A percentile compares a stretch with the other conserved stretches of the same genome.
These are phyloP conservation scores for Upupa epops DNA, from an alignment of 2,113 vertebrate species.

Conservation along the genomic window DNA sequence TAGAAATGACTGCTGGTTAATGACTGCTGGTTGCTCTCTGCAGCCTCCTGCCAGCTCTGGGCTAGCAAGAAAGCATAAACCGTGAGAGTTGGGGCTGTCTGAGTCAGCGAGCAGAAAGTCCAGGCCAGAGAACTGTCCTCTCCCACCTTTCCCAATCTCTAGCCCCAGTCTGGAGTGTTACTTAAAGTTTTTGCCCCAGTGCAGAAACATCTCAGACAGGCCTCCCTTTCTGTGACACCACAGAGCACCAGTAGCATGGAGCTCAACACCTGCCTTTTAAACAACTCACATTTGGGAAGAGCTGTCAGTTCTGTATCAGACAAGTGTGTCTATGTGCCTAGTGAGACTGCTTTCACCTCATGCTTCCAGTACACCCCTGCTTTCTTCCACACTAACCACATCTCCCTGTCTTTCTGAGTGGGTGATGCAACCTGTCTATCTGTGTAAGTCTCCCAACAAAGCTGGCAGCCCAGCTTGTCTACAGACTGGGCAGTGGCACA, in stretches of 20 bases:
- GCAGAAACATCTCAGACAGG: background rate
- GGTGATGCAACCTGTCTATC: constrained; percentile 18
- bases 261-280: background rate
- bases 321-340: background rate
- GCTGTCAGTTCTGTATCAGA: background rate
- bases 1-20: background rate
- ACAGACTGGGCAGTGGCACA: background rate
- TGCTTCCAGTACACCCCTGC: background rate
- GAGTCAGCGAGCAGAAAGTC: background rate
- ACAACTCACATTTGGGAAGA: background rate
- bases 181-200: background rate
- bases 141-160: background rate
- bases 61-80: background rate
- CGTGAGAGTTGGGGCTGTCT: background rate
- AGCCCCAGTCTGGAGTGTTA: background rate
- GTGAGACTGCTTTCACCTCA: background rate
- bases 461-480: background rate
- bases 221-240: background rate
- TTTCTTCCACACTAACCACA: constrained; percentile 36
- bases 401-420: constrained; percentile 34
- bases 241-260: background rate
- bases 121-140: background rate
- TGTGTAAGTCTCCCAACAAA: background rate
- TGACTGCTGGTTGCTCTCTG: background rate
- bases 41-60: background rate